These are phyloP conservation scores for Drosophila diplacantha DNA, from an alignment of 2,888 invertebrate species.

Conservation along the genomic window DNA sequence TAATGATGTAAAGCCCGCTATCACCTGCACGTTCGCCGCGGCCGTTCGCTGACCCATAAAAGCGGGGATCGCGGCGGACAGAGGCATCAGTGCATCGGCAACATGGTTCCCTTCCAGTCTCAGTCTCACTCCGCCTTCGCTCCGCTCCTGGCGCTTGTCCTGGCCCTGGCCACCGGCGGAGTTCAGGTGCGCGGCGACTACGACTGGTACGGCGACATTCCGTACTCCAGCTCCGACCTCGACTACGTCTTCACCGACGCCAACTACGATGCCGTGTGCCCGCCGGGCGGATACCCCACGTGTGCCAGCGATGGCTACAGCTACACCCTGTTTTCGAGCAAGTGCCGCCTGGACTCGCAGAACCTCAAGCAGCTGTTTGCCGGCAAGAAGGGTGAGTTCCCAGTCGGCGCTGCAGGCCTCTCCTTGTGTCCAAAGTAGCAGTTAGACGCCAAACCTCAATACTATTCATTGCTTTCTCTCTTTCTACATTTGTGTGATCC, in stretches of 20 bases:
- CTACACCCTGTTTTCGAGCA: constrained; percentile 23
- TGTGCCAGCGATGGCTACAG: constrained; percentile 31
- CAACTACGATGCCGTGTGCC: constrained; percentile 15
- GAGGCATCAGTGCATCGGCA: constrained; percentile 33
- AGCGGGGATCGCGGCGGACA: constrained; percentile 13
- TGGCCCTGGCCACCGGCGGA: not conserved
- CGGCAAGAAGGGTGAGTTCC: constrained; percentile 14
- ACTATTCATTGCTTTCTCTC: too few relatives aligned
- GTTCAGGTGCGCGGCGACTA: constrained; percentile 11
- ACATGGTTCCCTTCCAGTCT: constrained; percentile 23
- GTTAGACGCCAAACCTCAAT: too few relatives aligned
- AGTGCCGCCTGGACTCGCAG: constrained; percentile 32
- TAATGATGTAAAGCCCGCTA: constrained; percentile 32
- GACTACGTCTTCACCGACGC: constrained; percentile 29
- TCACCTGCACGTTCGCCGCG: constrained; percentile 26
- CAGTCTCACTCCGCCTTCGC: not conserved
- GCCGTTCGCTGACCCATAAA: constrained; percentile 29
- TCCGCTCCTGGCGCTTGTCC: not conserved
- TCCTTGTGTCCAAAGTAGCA: too few relatives aligned
- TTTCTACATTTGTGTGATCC: too few relatives aligned
- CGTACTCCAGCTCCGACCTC: constrained; percentile 17
- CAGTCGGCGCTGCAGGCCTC: too few relatives aligned
- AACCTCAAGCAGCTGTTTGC: constrained; percentile 29
- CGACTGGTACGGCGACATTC: constrained; percentile 29
- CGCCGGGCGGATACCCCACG: constrained; percentile 15